These are phyloP conservation scores for Semaprochilodus insignis DNA, from an alignment of 2,797 vertebrate genomes.

Conservation along the genomic window DNA sequence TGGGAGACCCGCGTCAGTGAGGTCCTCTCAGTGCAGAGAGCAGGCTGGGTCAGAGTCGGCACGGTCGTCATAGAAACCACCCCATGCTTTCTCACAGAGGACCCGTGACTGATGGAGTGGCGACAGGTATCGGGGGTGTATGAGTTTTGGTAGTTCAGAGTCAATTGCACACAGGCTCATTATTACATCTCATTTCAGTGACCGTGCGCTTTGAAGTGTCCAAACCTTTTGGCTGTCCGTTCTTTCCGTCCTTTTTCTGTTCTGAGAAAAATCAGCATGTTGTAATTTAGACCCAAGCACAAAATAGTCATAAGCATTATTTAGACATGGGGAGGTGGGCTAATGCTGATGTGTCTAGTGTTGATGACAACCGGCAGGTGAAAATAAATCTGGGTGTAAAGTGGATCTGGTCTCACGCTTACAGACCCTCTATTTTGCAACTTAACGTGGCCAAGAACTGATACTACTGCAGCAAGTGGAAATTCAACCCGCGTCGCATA, in stretches of 20 bases:
- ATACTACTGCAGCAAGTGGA: no score
- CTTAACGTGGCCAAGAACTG: no score
- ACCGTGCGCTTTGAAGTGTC: background rate
- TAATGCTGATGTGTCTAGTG: no score
- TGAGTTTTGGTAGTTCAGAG: slow-evolving; percentile 25
- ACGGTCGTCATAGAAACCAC: slow-evolving; percentile 35
- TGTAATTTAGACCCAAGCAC: background rate
- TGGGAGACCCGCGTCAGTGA: slow-evolving; percentile 1
- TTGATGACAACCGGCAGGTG: no score
- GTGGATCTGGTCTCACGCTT: no score
- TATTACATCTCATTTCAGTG: background rate
- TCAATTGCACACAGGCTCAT: background rate
- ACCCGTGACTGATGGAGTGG: slow-evolving; percentile 18
- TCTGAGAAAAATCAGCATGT: background rate
- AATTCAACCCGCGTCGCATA: no score
- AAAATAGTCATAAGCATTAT: background rate
- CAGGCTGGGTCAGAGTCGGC: slow-evolving; percentile 24
- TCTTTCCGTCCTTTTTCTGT: background rate
- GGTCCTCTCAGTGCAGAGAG: background rate
- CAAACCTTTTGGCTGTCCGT: background rate
- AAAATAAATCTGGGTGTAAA: no score
- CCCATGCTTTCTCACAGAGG: slow-evolving; percentile 19
- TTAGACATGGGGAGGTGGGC: no score
- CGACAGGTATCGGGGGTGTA: slow-evolving; percentile 8
- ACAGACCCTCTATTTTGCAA: no score